Base-by-base conservation (phyloP, 2,888 invertebrate genomes). In the Congeria kusceri region DNA sequence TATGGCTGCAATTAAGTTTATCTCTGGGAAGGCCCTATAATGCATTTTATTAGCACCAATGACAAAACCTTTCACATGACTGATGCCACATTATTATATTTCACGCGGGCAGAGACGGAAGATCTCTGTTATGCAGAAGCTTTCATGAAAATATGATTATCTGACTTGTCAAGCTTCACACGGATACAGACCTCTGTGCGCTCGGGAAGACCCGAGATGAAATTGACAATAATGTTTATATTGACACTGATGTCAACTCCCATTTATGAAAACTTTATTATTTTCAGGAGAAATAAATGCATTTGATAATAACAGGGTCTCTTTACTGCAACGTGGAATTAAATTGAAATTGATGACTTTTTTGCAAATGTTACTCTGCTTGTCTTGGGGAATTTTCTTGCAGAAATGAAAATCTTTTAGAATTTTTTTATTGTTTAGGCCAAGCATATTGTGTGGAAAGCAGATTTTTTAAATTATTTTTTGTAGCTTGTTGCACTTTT, bases 251-350 rank as follows among this genome's bases (percentile, higher is more conserved):
- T 68, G 79, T 77, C 77, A 68, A 59, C 70, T 77, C 77, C 79
- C 77, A 80, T 83, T 83, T 83, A 83, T 83, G 83, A 83, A 83
- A 80, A 77, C 77, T 77, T 77, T 83, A 77, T 80, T 83, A 80
- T 80, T 80, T 83, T 83, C 83, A 68, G 61, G 79, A 69, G 79
- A 66, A 72, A 72, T 63, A 83, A 83, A 83, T 83, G 77, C 78
- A 79, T 79, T 76, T 73, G 79, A 83, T 83, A 79, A 79, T 83
- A 78, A 75, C 79, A 72, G 73, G 82, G 66, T 65, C 73, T 56
- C 66, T 39, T 32, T 49, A 76, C 67, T 62, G 76, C 65, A 53
- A 56, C 63, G 72, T 76, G 73, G 64, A 62, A 66, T 68, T 62
- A 77, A 80, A 83, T 83, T 83, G 83, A 83, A 79, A 83, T 83